These are phyloP conservation scores for Ruditapes philippinarum DNA, from an alignment of 1,140 invertebrate genomes.

Conservation along the genomic window DNA sequence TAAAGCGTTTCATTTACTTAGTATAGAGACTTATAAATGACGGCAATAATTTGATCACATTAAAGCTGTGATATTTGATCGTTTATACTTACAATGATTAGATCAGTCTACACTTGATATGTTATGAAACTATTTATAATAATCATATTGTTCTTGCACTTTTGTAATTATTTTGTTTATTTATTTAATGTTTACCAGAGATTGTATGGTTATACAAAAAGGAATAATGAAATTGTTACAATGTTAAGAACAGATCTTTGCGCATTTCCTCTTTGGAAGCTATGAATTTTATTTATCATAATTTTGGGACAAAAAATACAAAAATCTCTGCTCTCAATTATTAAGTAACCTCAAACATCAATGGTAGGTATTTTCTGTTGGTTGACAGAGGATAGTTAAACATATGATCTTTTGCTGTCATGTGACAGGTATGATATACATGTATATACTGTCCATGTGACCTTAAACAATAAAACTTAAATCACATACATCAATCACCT, in stretches of 20 bases:
- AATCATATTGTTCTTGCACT: too few species aligned
- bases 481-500: neutral
- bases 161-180: too few species aligned
- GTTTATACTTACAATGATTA: neutral
- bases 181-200: too few species aligned
- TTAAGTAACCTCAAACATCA: too few species aligned
- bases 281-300: too few species aligned
- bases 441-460: neutral
- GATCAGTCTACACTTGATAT: neutral
- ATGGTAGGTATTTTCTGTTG: neutral
- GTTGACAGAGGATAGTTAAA: neutral
- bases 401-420: neutral
- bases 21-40: neutral
- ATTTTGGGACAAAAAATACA: too few species aligned
- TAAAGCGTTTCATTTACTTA: neutral
- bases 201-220: too few species aligned
- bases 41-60: neutral
- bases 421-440: neutral
- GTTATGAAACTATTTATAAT: too few species aligned
- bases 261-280: too few species aligned
- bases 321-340: too few species aligned
- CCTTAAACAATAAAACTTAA: conserved; percentile 11
- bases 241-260: too few species aligned
- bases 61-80: neutral
- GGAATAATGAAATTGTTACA: too few species aligned